Base-by-base conservation (phyloP, 2,888 invertebrate species). In the Tetheella fluctuosa region DNA sequence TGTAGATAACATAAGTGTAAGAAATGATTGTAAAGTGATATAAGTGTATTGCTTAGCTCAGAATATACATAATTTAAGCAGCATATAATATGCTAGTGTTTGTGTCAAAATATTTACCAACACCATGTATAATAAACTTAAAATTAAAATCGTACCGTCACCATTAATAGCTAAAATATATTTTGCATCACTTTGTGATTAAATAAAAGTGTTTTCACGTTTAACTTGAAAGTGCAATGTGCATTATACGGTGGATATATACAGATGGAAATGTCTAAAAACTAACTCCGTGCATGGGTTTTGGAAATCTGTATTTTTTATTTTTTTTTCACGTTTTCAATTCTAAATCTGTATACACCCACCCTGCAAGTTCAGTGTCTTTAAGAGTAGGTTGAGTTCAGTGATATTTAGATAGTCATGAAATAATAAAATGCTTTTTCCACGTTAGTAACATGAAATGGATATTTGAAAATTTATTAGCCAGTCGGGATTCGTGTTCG, bases 21-120 rank as follows among this genome's bases (percentile, higher is more conserved):
- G 30, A 17, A 30, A 17, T 54, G 17, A 34, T 13, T 13, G 34
- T 13, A 34, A 34, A 34, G 34, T 34, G 34, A 34, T 23, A 17
- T 30, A 17, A 30, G 30, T 54, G 17, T 54, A 17, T 6, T 54
- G 28, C 15, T 28, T 15, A 25, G 28, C 17, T 30, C 12, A 30
- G 30, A 30, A n/a, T n/a, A n/a, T n/a, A n/a, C n/a, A n/a, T n/a
- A n/a, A n/a, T n/a, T 4, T 30, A 13, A 15, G 10, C 10, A 6
- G 15, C 6, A 2, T n/a, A 6, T 30, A 69, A 64, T 70, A 65
- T 69, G 69, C 67, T 67, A 60, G 67, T 68, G 68, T 71, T 59
- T 70, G 63, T 70, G 59, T 64, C 20, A 60, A 56, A 48, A 58
- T 62, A 67, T 69, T 57, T 63, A 63, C 74, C 65, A 68, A 71